A percentile compares a stretch with the other conserved stretches of the same genome.
Evolutionary conservation across 2,113 vertebrate genomes (phyloP).

Genomic region (Camelus dromedarius): DNA sequence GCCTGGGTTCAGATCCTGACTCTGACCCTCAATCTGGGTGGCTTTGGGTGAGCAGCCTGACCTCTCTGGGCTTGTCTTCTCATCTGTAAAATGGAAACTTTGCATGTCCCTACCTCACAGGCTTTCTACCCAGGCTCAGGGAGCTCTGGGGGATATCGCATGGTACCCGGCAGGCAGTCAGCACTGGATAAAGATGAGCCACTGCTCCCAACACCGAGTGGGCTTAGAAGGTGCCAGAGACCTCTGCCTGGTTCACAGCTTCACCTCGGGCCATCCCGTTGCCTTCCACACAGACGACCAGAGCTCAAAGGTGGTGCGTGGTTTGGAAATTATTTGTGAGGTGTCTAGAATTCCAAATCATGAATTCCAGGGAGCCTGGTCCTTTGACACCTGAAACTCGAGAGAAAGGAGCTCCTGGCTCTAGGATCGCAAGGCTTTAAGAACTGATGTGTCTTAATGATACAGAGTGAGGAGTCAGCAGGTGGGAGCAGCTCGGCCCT

Average conservation of each 20-base stretch:
- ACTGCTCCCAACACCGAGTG: fast-evolving
- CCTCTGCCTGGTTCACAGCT: not conserved
- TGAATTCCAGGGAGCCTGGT: not conserved
- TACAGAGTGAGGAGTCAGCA: not conserved
- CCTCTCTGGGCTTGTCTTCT: not conserved
- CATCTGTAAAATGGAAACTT: not conserved
- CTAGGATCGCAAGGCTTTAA: not conserved
- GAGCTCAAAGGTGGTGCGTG: fast-evolving
- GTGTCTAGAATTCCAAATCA: not conserved
- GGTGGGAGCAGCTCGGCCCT: not conserved
- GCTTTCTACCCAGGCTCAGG: not conserved
- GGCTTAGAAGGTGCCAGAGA: not conserved
- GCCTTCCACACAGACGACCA: not conserved
- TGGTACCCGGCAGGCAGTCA: fast-evolving
- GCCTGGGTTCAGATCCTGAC: not conserved
- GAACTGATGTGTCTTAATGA: not conserved
- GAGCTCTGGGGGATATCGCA: fast-evolving
- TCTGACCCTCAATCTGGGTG: not conserved
- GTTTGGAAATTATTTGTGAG: not conserved
- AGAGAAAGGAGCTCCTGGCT: not conserved
- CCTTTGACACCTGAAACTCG: not conserved
- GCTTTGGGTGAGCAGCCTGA: not conserved
- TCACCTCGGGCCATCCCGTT: not conserved
- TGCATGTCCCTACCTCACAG: not conserved
- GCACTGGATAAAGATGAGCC: not conserved